Evolutionary conservation across 2,113 vertebrate species (phyloP).

Genomic region (Catharus minimus): DNA sequence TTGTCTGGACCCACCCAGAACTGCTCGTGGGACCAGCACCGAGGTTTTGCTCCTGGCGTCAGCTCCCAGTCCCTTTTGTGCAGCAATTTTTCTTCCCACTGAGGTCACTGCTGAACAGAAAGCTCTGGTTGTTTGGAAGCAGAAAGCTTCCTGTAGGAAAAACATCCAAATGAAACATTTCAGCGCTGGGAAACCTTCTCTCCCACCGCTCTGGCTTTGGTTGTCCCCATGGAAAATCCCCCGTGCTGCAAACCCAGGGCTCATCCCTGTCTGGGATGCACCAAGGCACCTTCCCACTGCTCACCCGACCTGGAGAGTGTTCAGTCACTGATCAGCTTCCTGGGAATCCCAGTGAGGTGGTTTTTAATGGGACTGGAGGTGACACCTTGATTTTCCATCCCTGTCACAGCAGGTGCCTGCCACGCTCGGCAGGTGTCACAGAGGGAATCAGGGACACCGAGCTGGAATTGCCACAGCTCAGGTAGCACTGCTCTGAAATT

Average conservation of each 20-base stretch:
- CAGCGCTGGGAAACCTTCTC: not conserved
- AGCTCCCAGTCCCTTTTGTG: conserved; percentile 7
- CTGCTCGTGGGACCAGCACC: not conserved
- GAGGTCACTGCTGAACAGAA: conserved; percentile 18
- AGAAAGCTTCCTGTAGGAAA: not conserved
- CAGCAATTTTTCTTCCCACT: conserved; percentile 36
- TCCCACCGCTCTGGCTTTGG: not conserved
- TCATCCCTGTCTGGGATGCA: not conserved
- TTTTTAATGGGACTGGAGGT: not conserved
- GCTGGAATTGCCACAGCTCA: not conserved
- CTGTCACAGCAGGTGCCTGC: not conserved
- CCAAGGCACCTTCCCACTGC: not conserved
- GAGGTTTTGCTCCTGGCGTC: not conserved
- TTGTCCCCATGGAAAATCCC: not conserved
- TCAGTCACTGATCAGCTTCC: rapidly evolving
- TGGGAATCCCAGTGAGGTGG: not conserved
- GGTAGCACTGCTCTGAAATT: not conserved
- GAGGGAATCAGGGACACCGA: rapidly evolving
- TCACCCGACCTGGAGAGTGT: rapidly evolving
- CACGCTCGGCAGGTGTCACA: rapidly evolving
- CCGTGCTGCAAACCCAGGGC: rapidly evolving
- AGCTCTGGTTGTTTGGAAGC: not conserved
- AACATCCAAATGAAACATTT: not conserved
- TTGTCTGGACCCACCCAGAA: conserved; percentile 27
- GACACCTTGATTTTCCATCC: not conserved